Percentiles rank a stretch among this genome's conserved stretches.
Conservation (phyloP, 2,888 invertebrate species). For the Adelphocoris suturalis region DNA sequence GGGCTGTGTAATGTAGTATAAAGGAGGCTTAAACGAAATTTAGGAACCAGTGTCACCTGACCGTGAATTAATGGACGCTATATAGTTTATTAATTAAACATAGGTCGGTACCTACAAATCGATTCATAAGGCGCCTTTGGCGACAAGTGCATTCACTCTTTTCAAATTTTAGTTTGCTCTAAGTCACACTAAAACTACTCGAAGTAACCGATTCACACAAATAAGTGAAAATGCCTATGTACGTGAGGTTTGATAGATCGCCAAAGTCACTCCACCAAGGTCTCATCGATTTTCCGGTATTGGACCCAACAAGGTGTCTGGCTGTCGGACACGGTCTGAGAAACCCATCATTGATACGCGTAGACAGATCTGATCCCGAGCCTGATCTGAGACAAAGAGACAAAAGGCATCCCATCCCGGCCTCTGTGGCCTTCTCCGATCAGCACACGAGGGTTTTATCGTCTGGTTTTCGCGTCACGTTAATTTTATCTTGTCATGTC, state of each 20-base stretch:
- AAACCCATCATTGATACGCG: constrained; percentile 35
- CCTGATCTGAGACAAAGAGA: constrained; percentile 41
- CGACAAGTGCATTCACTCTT: no score
- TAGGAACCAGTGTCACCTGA: no score
- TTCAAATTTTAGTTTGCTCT: no score
- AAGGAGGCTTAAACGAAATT: no score
- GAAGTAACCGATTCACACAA: background rate
- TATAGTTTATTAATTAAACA: no score
- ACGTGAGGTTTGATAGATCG: background rate
- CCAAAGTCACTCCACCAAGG: constrained; percentile 5
- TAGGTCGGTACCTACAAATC: no score
- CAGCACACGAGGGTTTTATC: constrained; percentile 2
- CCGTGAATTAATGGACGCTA: no score
- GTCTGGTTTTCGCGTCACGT: background rate
- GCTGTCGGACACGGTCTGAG: constrained; percentile 31
- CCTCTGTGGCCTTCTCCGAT: background rate
- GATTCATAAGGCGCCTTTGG: no score
- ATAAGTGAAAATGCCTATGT: background rate
- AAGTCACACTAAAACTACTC: background rate
- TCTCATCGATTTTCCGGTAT: constrained; percentile 21
- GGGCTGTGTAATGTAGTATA: no score
- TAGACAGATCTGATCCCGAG: constrained; percentile 32
- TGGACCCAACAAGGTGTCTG: constrained; percentile 40
- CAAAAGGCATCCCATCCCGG: background rate
- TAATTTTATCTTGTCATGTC: no score